Base-by-base conservation (phyloP, 2,888 invertebrate species). In the Merodon equestris region DNA sequence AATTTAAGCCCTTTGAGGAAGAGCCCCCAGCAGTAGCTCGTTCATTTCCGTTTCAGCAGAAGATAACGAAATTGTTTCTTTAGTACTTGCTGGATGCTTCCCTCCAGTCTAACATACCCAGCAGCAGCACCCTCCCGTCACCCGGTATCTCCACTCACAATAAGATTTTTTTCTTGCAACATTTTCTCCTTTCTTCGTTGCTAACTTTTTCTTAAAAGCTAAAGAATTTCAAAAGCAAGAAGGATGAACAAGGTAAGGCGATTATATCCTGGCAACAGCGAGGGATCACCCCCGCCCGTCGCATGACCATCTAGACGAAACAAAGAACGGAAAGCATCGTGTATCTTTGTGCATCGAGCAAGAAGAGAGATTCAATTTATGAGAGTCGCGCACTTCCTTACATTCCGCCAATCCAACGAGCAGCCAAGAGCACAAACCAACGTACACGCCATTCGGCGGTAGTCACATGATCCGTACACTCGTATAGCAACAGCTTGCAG, bases 401-500 rank as follows among this genome's bases (percentile, higher is more conserved):
- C 40, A 14, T 47, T 4, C 38, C 50, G 19, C 19, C 13, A n/a
- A n/a, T 10, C 15, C n/a, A 15, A 9, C n/a, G 5, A 27, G 5
- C 40, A 45, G 38, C 17, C 12, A 15, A 9, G 13, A 1, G 1
- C 51, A 9, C 14, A 9, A 40, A 42, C 18, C 44, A 67, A n/a
- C 36, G 13, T 15, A 48, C 9, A 34, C 36, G 14, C 10, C 38
- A 27, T 38, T 9, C 40, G 10, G n/a, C 5, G 40, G 40, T n/a
- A 10, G 40, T 40, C 45, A 36, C 34, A 45, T 19, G 66, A 50
- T 48, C 57, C 40, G 3, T n/a, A 2, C 9, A 27, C 13, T 18
- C 10, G 53, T 36, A 50, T 14, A 70, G 68, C 68, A 70, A 70
- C 68, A 70, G 68, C 68, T 70, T 42, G 63, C 19, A 34, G 36